These are phyloP conservation scores for Paratrypauchen microcephalus DNA, from an alignment of 2,797 vertebrate species.

Conservation along the genomic window DNA sequence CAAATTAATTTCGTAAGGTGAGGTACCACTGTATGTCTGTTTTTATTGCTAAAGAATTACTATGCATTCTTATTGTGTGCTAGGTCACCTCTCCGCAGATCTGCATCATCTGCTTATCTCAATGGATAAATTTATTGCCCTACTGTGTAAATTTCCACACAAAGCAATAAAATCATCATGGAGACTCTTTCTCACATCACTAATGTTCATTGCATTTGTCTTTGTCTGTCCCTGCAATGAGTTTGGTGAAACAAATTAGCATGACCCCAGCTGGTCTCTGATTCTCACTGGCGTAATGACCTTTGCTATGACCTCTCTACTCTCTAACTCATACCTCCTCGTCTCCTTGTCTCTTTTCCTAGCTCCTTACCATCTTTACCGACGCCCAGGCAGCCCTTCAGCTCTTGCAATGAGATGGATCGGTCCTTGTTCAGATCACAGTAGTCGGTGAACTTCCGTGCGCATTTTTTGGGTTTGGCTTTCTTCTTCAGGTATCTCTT, in stretches of 20 bases:
- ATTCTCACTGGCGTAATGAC: conserved; percentile 22
- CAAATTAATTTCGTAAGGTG: too few species aligned
- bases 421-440: conserved; percentile 98
- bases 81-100: too few species aligned
- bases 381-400: conserved; percentile 96
- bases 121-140: too few species aligned
- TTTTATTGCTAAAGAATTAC: too few species aligned
- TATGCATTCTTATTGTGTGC: too few species aligned
- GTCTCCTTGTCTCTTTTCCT: background rate
- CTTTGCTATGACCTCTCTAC: conserved; percentile 7
- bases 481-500: conserved; percentile 98
- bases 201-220: background rate
- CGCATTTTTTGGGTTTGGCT: conserved; percentile 98
- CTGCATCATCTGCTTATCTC: too few species aligned
- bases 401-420: conserved; percentile 90
- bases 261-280: conserved; percentile 22
- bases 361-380: conserved; percentile 86
- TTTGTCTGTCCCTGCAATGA: conserved; percentile 2
- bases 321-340: background rate
- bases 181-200: too few species aligned
- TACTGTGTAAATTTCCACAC: too few species aligned
- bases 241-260: background rate
- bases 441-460: conserved; percentile 95
- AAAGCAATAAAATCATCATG: too few species aligned
- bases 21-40: too few species aligned